Evolutionary conservation across 2,888 invertebrate genomes (phyloP).

Genomic region (Tridacna crocea): DNA sequence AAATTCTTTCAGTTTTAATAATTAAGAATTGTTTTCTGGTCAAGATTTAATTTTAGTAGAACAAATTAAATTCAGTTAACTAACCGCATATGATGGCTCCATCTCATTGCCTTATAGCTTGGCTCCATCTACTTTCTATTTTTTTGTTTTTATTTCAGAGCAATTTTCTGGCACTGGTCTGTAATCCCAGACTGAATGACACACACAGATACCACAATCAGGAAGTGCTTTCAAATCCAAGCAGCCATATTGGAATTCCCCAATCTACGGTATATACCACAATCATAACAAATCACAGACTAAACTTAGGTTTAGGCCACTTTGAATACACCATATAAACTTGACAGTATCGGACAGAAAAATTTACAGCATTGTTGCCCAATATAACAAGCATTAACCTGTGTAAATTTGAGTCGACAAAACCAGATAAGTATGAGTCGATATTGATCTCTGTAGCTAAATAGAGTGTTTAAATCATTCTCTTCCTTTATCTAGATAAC

Average conservation of each 20-base stretch:
- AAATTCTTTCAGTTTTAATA: no score
- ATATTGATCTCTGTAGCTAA: conserved; percentile 15
- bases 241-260: conserved; percentile 23
- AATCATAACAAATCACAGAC: conserved; percentile 10
- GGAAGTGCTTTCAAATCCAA: conserved; percentile 9
- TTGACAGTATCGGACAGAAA: background rate
- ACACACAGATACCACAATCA: background rate
- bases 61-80: background rate
- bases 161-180: background rate
- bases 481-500: background rate
- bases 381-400: conserved; percentile 1
- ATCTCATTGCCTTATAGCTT: conserved; percentile 69
- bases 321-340: conserved; percentile 20
- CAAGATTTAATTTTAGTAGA: no score
- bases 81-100: conserved; percentile 64
- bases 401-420: conserved; percentile 21
- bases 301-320: conserved; percentile 9
- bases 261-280: background rate
- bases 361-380: conserved; percentile 14
- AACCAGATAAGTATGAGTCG: conserved; percentile 2
- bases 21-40: no score
- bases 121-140: conserved; percentile 63
- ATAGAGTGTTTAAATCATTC: background rate
- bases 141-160: background rate
- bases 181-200: no score